phyloP scores from a whole-genome alignment of 1,140 invertebrate genomes.

The Zeugodacus cucurbitae region DNA sequence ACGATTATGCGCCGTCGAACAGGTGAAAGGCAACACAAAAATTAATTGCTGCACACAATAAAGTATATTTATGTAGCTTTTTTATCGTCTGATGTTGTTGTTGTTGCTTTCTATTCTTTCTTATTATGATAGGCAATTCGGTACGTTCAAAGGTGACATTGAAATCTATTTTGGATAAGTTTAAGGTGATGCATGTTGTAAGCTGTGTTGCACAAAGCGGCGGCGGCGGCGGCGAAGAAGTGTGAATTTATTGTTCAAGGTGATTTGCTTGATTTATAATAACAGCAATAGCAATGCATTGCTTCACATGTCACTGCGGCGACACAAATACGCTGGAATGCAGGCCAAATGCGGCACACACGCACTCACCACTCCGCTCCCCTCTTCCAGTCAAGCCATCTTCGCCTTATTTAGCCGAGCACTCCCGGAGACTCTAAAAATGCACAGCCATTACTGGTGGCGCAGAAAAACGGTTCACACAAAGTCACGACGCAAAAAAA shows the following conservation, averaged over 20 bases:
- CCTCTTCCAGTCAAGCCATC: neutral
- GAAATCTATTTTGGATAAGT: neutral
- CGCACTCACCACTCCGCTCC: neutral
- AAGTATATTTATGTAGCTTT: neutral
- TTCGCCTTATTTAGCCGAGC: neutral
- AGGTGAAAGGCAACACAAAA: neutral
- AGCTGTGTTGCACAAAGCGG: neutral
- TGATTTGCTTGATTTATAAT: neutral
- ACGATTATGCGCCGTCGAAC: neutral
- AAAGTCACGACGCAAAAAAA: neutral
- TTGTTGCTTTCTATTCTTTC: neutral
- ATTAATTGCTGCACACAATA: neutral
- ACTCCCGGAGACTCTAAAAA: conserved; percentile 31
- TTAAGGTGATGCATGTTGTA: neutral
- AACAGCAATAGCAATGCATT: no score
- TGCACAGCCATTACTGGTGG: neutral
- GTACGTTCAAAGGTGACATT: conserved; percentile 2
- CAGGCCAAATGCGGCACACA: neutral
- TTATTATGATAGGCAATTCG: neutral
- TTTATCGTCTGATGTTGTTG: no score
- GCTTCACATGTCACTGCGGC: neutral
- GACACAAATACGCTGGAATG: conserved; percentile 7
- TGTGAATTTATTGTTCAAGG: neutral
- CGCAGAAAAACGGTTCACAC: neutral
- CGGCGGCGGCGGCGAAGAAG: neutral